Evolutionary conservation across 2,113 vertebrate genomes (phyloP).

Genomic region (Rhynchopsitta pachyrhyncha): DNA sequence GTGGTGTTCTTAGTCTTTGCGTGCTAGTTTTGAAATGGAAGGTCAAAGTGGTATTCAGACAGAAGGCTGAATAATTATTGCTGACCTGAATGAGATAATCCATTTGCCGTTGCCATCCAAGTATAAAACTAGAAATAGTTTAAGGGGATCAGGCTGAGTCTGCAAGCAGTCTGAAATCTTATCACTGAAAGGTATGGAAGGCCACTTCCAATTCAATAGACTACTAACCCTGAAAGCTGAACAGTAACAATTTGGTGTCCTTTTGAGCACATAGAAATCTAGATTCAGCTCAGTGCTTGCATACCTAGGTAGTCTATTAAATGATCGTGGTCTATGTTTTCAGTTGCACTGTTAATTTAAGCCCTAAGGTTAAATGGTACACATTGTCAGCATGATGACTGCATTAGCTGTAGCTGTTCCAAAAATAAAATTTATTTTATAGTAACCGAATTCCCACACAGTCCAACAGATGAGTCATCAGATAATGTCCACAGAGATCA

Average conservation of each 20-base stretch:
- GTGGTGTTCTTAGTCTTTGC: neutral
- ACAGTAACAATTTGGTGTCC: neutral
- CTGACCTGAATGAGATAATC: neutral
- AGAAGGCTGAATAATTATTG: neutral
- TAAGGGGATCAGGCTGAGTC: neutral
- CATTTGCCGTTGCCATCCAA: neutral
- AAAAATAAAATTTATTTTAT: constrained; percentile 50
- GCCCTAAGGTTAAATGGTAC: constrained; percentile 32
- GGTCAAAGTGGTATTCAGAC: neutral
- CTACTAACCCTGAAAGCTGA: neutral
- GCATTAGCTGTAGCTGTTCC: constrained; percentile 35
- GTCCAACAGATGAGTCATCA: constrained; percentile 55
- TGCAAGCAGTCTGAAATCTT: constrained; percentile 27
- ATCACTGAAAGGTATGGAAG: neutral
- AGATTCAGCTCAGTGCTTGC: neutral
- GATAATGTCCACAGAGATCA: constrained; percentile 36
- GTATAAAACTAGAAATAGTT: neutral
- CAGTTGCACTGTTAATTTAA: constrained; percentile 41
- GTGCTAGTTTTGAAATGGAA: neutral
- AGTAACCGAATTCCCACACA: constrained; percentile 30
- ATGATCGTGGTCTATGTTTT: neutral
- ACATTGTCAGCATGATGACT: constrained; percentile 33
- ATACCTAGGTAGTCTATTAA: constrained; percentile 5
- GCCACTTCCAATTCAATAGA: neutral
- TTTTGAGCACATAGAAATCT: neutral